Evolutionary conservation across 2,113 vertebrate genomes (phyloP).

Genomic region (Haemorhous mexicanus): DNA sequence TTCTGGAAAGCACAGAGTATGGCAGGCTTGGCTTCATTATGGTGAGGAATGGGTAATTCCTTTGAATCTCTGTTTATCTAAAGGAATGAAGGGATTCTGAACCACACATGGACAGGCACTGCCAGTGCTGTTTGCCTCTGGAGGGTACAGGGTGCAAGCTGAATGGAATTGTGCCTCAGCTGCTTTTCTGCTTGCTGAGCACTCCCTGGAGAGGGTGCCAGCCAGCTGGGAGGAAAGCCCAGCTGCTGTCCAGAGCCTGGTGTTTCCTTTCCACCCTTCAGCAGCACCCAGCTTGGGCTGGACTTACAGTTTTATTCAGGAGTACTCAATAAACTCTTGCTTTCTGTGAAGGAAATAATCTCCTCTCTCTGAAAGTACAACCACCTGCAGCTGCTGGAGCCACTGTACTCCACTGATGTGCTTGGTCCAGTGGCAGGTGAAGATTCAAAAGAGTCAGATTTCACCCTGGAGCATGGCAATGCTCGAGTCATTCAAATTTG

Average conservation of each 20-base stretch:
- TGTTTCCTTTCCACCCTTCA: not conserved
- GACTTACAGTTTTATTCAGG: not conserved
- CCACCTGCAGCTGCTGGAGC: not conserved
- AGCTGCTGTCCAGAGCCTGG: not conserved
- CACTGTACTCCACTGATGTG: not conserved
- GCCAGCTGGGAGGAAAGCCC: not conserved
- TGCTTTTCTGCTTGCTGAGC: not conserved
- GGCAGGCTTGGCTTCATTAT: not conserved
- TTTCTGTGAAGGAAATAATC: not conserved
- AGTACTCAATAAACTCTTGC: not conserved
- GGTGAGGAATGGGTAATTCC: not conserved
- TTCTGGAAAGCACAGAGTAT: not conserved
- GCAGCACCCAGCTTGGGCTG: not conserved
- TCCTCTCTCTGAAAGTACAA: not conserved
- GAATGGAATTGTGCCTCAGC: not conserved
- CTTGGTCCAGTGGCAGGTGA: not conserved
- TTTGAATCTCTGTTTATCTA: not conserved
- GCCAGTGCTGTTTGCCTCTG: not conserved
- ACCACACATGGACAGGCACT: not conserved
- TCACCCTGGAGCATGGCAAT: rapidly evolving
- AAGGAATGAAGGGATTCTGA: not conserved
- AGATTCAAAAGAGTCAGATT: not conserved
- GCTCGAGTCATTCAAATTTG: not conserved
- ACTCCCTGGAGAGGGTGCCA: not conserved
- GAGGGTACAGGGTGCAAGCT: rapidly evolving